A percentile compares a stretch with the other conserved stretches of the same genome.
phyloP scores from a whole-genome alignment of 1,140 invertebrate species.

The Sipha flava region DNA sequence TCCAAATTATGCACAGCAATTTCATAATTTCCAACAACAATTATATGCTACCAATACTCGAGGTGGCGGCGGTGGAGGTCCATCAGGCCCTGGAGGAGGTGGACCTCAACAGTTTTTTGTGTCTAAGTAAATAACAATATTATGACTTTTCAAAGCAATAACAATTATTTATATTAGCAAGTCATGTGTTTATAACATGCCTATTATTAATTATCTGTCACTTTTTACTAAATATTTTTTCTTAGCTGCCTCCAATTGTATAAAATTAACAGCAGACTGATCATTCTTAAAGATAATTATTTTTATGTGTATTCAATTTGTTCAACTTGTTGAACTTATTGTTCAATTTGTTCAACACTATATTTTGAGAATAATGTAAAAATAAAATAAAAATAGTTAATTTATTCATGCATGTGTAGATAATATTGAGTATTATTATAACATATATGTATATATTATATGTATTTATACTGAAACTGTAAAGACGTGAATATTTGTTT shows the following conservation, averaged over 20 bases:
- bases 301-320: not conserved
- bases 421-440: not conserved
- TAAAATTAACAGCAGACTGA: constrained; percentile 20
- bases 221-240: not conserved
- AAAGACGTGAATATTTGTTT: not conserved
- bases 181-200: not conserved
- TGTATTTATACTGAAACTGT: not conserved
- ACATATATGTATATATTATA: not conserved
- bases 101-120: constrained; percentile 49
- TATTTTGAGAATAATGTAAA: not conserved
- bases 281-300: not conserved
- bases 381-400: not conserved
- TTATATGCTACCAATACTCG: constrained; percentile 78
- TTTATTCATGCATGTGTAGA: not conserved
- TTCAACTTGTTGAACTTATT: too few relatives aligned
- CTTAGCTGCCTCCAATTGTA: not conserved
- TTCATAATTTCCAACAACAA: constrained; percentile 93
- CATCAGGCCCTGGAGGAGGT: constrained; percentile 41
- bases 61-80: constrained; percentile 40
- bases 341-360: not conserved
- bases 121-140: constrained; percentile 43
- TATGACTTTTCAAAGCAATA: constrained; percentile 9
- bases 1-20: constrained; percentile 87
- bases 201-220: not conserved
- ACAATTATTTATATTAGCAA: not conserved